Evolutionary conservation across 2,797 vertebrate species (phyloP).

Genomic region (Chrysocyon brachyurus): DNA sequence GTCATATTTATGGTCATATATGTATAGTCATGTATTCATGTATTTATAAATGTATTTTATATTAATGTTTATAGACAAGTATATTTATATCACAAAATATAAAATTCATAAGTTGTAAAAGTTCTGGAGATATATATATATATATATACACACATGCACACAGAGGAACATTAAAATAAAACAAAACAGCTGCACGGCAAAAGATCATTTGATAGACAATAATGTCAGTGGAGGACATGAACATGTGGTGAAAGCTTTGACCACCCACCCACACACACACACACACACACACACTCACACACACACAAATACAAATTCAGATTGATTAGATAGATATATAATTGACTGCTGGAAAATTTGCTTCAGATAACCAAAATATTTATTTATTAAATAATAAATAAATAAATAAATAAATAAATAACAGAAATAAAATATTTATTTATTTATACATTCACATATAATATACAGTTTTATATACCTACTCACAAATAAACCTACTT

Average conservation of each 20-base stretch:
- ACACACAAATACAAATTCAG: not conserved
- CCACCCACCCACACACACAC: not conserved
- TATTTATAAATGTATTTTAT: not conserved
- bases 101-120: not conserved
- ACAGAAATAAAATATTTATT: no score
- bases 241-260: not conserved
- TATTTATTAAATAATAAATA: no score
- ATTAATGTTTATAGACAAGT: not conserved
- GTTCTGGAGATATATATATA: not conserved
- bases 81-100: not conserved
- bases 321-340: not conserved
- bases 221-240: not conserved
- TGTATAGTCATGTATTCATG: not conserved
- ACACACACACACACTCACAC: not conserved
- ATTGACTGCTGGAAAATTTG: not conserved
- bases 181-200: not conserved
- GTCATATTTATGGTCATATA: not conserved
- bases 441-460: not conserved
- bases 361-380: not conserved
- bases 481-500: not conserved
- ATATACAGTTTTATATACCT: not conserved
- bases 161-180: not conserved
- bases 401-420: no score
- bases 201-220: not conserved
- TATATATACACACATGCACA: no score